These are phyloP conservation scores for Platynereis dumerilii DNA, from an alignment of 2,888 invertebrate species.

Conservation along the genomic window DNA sequence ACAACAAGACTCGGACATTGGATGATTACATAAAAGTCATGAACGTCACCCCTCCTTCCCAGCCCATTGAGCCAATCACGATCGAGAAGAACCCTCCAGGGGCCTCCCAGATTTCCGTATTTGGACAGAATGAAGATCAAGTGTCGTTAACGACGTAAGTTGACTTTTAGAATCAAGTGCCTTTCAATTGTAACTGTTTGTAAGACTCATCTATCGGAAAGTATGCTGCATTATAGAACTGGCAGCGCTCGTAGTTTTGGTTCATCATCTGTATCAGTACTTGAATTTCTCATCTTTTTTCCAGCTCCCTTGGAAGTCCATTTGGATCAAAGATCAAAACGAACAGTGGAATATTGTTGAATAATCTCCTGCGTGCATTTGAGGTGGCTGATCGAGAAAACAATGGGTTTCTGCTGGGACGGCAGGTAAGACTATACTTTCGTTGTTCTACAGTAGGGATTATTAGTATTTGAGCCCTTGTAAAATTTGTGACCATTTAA, in stretches of 20 bases:
- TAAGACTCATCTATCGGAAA: background rate
- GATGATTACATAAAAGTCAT: conserved; percentile 19
- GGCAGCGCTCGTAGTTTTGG: too few species aligned
- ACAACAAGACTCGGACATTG: conserved; percentile 11
- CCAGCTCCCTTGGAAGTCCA: conserved; percentile 47
- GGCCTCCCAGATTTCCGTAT: conserved; percentile 55
- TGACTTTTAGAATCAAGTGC: too few species aligned
- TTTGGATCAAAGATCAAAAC: conserved; percentile 55
- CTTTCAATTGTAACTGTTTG: background rate
- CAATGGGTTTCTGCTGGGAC: background rate
- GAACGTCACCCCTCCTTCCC: too few species aligned
- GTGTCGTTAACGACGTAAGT: conserved; percentile 57
- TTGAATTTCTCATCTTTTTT: too few species aligned
- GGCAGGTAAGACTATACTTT: background rate
- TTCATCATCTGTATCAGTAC: too few species aligned
- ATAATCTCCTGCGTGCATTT: conserved; percentile 55
- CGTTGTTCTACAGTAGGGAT: background rate
- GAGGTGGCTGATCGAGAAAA: background rate
- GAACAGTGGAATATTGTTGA: conserved; percentile 50
- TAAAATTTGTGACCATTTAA: background rate
- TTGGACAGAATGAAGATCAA: conserved; percentile 56
- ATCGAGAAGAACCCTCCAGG: conserved; percentile 35
- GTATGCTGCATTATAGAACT: background rate
- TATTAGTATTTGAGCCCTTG: background rate
- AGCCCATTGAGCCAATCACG: too few species aligned